Conservation (phyloP, 2,113 vertebrate species). For the Aleadryas rufinucha region DNA sequence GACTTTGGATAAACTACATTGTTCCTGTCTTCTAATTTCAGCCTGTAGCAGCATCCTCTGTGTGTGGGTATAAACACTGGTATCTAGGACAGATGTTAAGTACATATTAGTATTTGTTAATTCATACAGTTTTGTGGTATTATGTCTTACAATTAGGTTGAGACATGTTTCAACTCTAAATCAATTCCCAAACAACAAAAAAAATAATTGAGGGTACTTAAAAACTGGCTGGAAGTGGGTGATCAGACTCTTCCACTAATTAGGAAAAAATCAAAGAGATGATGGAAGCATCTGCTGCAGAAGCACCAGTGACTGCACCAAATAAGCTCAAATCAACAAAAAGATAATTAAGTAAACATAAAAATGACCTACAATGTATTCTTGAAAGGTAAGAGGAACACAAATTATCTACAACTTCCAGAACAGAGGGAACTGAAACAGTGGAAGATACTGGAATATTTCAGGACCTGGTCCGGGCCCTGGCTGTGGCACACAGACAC, state of each 20-base stretch:
- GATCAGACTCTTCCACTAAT: conserved; percentile 34
- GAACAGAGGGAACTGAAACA: neutral
- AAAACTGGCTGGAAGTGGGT: neutral
- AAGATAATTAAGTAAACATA: neutral
- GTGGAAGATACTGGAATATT: neutral
- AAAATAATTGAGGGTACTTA: neutral
- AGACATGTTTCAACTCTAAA: neutral
- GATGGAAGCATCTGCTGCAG: neutral
- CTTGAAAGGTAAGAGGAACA: neutral
- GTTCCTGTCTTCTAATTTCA: neutral
- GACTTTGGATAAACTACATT: neutral
- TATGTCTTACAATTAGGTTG: neutral
- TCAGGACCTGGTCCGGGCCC: neutral
- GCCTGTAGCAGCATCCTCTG: neutral
- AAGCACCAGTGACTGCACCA: neutral
- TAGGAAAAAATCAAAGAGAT: neutral
- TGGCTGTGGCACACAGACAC: neutral
- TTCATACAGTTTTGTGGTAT: neutral
- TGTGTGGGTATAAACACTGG: neutral
- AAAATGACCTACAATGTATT: neutral
- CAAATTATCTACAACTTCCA: neutral
- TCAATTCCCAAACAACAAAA: neutral
- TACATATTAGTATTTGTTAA: neutral
- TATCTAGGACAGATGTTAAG: neutral
- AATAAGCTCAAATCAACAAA: conserved; percentile 16